Evolutionary conservation across 37 sponge, comb jelly and placozoan genomes (phyloP), one percentile per base, ranked within the genome.

Genomic region (Ianthella basta): DNA sequence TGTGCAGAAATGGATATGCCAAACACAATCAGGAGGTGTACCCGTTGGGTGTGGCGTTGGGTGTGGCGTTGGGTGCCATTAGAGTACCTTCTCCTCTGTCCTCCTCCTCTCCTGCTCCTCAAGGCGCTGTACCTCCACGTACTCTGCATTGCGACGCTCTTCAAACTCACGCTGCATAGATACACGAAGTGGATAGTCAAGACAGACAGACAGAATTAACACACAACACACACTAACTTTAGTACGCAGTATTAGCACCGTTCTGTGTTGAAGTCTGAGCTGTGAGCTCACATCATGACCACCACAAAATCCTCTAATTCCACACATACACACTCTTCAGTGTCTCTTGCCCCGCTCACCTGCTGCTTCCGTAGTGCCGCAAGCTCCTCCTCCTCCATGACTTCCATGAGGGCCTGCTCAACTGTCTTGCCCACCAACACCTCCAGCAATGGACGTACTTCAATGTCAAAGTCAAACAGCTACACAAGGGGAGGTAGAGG

Each of bases 361-460:
- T 95, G 98, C 63, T 96, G 95, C 38, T 80, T 87, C 59, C 95
- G 88, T 57, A 98, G 91, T 30, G 53, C 84, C 0, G 97, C 95
- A 30, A 98, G 87, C 41, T 98, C 99, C 80, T 98, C 99, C 72
- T 98, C 99, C 80, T 98, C 99, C 97, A 98, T 94, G 32, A 98
- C 99, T 39, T 98, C 99, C 86, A 98, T 38, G 59, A 98, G 90
- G 18, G 99, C 95, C 72, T 98, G 99, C 73, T 98, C 99, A 59
- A 98, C 91, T 15, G 99, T 96, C 92, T 98, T 98, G 21, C 97
- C 99, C n/a, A 98, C 99, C 86, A 98, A 81, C 4, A 98, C 99
- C 81, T 96, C 95, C 38, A 98, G 75, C 32, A 98, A 92, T n/a
- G 99, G 99, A 70, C 88, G 86, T 59, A 94, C 95, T 68, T 98